Percentiles rank a stretch among this genome's conserved stretches.
Conservation (phyloP, 2,113 vertebrate genomes). For the Syrmaticus mikado region DNA sequence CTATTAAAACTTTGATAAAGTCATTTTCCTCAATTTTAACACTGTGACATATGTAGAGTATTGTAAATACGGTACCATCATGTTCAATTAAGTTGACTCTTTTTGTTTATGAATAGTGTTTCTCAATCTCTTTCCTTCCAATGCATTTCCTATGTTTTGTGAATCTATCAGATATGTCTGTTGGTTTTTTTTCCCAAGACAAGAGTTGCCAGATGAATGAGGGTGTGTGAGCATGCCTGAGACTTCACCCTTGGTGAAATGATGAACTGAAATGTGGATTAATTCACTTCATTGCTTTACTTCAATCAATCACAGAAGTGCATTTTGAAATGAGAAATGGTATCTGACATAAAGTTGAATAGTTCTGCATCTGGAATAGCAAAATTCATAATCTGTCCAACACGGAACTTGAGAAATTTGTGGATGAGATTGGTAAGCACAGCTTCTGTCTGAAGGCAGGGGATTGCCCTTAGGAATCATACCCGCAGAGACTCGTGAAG, state of each 20-base stretch:
- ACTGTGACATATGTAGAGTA: background rate
- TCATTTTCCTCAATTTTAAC: background rate
- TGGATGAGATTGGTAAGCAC: background rate
- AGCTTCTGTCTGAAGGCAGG: background rate
- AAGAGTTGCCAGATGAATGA: background rate
- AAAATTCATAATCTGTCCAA: background rate
- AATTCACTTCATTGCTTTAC: background rate
- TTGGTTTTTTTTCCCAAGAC: background rate
- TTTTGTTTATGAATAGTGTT: background rate
- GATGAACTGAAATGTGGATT: background rate
- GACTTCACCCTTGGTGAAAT: background rate
- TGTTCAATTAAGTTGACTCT: background rate
- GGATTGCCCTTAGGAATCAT: background rate
- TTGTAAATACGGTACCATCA: background rate
- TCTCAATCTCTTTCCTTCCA: background rate
- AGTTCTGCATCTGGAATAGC: background rate
- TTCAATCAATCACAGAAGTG: background rate
- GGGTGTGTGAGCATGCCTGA: background rate
- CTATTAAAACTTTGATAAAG: background rate
- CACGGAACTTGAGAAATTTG: background rate
- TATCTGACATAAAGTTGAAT: background rate
- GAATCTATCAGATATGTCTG: background rate
- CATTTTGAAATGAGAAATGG: background rate
- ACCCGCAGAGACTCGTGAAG: background rate
- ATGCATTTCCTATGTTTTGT: background rate